phyloP scores from a whole-genome alignment of 2,888 invertebrate genomes.

The Fragum sueziense region DNA sequence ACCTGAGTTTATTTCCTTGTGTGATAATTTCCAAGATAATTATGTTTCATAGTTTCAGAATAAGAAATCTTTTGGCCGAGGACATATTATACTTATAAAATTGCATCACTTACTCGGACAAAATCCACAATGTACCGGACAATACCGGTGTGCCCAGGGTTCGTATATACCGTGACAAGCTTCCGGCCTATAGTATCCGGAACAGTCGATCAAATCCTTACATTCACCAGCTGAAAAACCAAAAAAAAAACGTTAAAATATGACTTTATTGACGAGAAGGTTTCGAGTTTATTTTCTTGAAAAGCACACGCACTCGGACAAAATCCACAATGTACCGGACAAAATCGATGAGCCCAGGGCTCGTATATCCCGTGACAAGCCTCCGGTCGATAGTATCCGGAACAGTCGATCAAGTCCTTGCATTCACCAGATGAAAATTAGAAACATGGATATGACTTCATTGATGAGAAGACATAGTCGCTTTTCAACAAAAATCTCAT shows the following conservation, averaged over 20 bases:
- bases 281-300: no score
- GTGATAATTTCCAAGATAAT: no score
- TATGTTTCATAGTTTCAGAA: no score
- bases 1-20: no score
- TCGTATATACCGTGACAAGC: slow-evolving; percentile 50
- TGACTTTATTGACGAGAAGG: no score
- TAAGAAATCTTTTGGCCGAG: no score
- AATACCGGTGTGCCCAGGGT: slow-evolving; percentile 52
- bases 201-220: slow-evolving; percentile 50
- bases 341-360: slow-evolving; percentile 45
- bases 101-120: slow-evolving; percentile 61
- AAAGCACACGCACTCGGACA: slow-evolving; percentile 59
- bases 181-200: slow-evolving; percentile 52
- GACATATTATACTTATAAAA: no score
- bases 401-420: slow-evolving; percentile 49
- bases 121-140: slow-evolving; percentile 58
- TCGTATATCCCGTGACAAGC: slow-evolving; percentile 45
- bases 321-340: slow-evolving; percentile 52
- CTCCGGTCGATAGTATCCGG: slow-evolving; percentile 48
- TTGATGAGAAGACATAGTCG: no score
- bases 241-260: no score
- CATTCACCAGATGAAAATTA: slow-evolving; percentile 43
- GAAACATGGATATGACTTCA: no score
- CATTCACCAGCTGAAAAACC: slow-evolving; percentile 46
- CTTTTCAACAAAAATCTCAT: no score